Percentiles rank a stretch among this genome's conserved stretches.
phyloP scores from a whole-genome alignment of 53 echinoderm and acorn worm genomes.

The Echinometra lucunter region DNA sequence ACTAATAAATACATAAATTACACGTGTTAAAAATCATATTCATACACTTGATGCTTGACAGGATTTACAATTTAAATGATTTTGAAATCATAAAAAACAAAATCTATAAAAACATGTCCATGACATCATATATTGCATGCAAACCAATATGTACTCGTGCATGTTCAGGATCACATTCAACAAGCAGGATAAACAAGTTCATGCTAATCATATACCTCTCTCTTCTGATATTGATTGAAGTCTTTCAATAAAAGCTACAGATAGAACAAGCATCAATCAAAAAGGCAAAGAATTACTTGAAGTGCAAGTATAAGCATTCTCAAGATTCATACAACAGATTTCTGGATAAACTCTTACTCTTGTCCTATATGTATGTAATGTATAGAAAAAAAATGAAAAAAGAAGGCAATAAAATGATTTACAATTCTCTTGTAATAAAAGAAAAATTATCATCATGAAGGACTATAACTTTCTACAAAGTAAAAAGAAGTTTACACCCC shows the following conservation, averaged over 20 bases:
- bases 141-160: neutral
- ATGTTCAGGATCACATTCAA: neutral
- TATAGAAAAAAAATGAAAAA: neutral
- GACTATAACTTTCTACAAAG: neutral
- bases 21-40: no score
- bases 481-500: no score
- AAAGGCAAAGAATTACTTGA: neutral
- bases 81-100: neutral
- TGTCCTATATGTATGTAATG: neutral
- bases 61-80: neutral
- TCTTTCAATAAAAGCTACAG: slow-evolving; percentile 45
- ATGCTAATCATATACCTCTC: slow-evolving; percentile 37
- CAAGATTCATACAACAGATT: neutral
- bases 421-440: neutral
- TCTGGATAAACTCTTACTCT: neutral
- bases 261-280: slow-evolving; percentile 1
- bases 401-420: neutral
- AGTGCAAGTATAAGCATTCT: neutral
- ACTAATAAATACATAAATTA: no score
- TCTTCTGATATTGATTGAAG: slow-evolving; percentile 54
- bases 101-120: neutral
- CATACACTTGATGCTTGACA: no score
- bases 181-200: neutral
- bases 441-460: neutral
- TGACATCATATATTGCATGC: slow-evolving; percentile 1